phyloP scores from a whole-genome alignment of 2,797 vertebrate genomes.

The Dicrostonyx torquatus region DNA sequence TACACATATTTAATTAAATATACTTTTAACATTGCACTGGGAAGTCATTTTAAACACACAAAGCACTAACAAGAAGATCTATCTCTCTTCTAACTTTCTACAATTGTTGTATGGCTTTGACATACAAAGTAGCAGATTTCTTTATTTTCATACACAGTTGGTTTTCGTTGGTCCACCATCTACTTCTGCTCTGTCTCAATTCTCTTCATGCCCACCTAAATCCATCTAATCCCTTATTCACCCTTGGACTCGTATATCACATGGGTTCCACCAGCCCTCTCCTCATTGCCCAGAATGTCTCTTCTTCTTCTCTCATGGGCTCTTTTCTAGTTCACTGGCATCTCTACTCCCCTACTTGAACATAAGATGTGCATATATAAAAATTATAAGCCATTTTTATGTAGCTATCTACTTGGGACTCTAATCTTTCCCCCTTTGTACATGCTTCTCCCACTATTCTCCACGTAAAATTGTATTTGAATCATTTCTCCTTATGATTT shows the following conservation, averaged over 20 bases:
- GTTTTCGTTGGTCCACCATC: background rate
- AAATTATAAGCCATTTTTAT: background rate
- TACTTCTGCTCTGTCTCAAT: background rate
- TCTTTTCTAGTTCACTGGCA: background rate
- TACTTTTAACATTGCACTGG: background rate
- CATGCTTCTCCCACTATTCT: background rate
- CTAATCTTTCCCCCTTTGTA: background rate
- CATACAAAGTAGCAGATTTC: background rate
- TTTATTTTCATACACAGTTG: background rate
- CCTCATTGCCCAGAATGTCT: background rate
- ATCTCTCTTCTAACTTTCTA: background rate
- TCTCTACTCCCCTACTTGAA: background rate
- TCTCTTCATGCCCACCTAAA: background rate
- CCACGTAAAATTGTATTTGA: background rate
- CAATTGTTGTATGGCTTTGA: background rate
- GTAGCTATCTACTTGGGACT: background rate
- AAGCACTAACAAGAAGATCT: background rate
- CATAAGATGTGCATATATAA: background rate
- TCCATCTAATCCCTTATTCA: background rate
- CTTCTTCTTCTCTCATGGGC: background rate
- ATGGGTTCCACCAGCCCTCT: background rate
- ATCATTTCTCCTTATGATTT: background rate
- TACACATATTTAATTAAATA: background rate
- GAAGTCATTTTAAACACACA: background rate
- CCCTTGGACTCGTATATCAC: background rate